Evolutionary conservation across 2,113 vertebrate genomes (phyloP), one percentile per base, ranked within the genome.

Genomic region (Acrocephalus arundinaceus): DNA sequence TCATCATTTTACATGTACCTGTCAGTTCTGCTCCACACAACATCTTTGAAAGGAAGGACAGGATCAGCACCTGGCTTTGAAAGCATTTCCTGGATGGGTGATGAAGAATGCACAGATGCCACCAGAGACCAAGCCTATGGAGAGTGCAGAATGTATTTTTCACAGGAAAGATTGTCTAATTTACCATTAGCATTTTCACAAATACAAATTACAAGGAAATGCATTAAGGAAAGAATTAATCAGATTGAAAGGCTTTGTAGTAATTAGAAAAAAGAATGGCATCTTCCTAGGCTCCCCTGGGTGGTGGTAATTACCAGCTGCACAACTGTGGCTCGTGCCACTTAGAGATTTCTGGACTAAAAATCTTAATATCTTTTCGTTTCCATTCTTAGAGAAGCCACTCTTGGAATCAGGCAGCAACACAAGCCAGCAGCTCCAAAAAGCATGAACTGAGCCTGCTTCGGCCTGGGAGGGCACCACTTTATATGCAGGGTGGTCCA

Each of bases 201-300:
- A 90, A 77, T 19, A 86, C 20, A 92, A 83, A 94, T 73, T 80
- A 93, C 33, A 84, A 92, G 92, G 90, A 94, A 90, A 95, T 80
- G 52, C 79, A 90, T 93, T 85, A 81, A 97, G 84, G 84, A 94
- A 95, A 94, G 57, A 95, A 95, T 94, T 94, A 96, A 95, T 96
- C 89, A 94, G 49, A 91, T 82, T 76, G 89, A 94, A 92, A 89
- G 57, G 73, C 93, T 94, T 92, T 91, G 62, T 91, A 85, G 31
- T 78, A 89, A 94, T 94, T 87, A 92, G 41, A 51, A 88, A 70
- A 86, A 92, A 62, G 17, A 87, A 74, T 55, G 45, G 30, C 35
- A 59, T 92, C 65, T 87, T 95, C 70, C 72, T 68, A 72, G 66
- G 52, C 30, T 95, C 88, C 89, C 96, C 37, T 92, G 94, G 54